phyloP scores from a whole-genome alignment of 2,797 vertebrate species.

The Hephaestus fuliginosus region DNA sequence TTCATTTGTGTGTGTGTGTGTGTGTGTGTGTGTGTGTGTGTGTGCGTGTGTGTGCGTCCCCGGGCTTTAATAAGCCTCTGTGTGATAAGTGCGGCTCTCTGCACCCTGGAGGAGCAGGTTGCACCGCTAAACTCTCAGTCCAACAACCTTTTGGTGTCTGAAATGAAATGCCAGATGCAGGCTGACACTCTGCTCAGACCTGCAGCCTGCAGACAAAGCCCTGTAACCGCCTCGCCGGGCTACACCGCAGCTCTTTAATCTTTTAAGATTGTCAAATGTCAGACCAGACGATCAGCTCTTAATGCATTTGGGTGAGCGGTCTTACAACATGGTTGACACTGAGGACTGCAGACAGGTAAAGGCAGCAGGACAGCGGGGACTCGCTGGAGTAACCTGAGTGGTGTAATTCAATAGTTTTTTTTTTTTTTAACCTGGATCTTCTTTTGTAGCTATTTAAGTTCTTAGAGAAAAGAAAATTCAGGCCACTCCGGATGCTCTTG shows the following conservation, averaged over 20 bases:
- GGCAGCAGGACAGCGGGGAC: not conserved
- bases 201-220: conserved; percentile 9
- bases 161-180: conserved; percentile 56
- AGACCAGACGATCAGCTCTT: not conserved
- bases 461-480: not conserved
- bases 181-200: conserved; percentile 32
- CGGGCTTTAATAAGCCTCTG: conserved; percentile 51
- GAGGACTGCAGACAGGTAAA: not conserved
- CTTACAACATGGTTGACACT: not conserved
- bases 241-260: conserved; percentile 26
- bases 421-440: not conserved
- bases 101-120: conserved; percentile 42
- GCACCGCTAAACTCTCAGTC: conserved; percentile 30
- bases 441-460: not conserved
- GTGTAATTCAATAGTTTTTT: not conserved
- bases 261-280: conserved; percentile 38
- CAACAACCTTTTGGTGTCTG: conserved; percentile 41
- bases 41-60: conserved; percentile 25
- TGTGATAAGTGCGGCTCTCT: conserved; percentile 54
- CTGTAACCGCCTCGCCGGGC: conserved; percentile 5
- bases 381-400: not conserved
- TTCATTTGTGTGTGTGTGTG: not conserved
- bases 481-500: too few relatives aligned
- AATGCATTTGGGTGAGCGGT: conserved; percentile 12
- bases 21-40: conserved; percentile 14